Evolutionary conservation across 2,113 vertebrate species (phyloP), one percentile per base, ranked within the genome.

Genomic region (Syngnathoides biaculeatus): DNA sequence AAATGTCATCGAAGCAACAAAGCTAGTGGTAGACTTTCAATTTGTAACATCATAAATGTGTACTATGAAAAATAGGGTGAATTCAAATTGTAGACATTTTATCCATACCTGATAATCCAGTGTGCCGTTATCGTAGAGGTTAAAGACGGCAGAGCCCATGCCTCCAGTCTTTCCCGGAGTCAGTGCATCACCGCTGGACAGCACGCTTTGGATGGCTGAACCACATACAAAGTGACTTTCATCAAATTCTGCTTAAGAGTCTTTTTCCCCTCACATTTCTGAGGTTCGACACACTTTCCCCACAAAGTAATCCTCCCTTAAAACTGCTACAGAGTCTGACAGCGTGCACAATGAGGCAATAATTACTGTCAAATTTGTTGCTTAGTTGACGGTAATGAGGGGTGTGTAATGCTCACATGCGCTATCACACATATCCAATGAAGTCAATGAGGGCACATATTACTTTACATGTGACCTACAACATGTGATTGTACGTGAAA

Each of bases 141-240:
- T 78, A 72, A 99, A 92, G 67, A 94, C 85, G 27, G 94, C 96
- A 0, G 96, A 98, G 11, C 95, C 97, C 0, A 95, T 94, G 0
- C 94, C 95, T 8, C 97, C 96, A 0, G 94, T 98, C 86, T 95
- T 94, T 60, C 93, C 94, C 0, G 95, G 94, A 20, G 75, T 84
- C 87, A 99, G 69, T 48, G 96, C 93, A 0, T 98, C 93, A 0
- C 93, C 94, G 55, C 96, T 95, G 0, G 96, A 97, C 76, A 98
- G 94, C 73, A 99, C 95, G 0, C 96, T 97, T 75, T 98, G 96
- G 66, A 98, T 90, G 61, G 94, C 97, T 99, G 80, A 39, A 61
- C 48, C 30, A 67, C 20, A 82, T 47, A 76, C 62, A 84, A 8
- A 77, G 38, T 59, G 22, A 74, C 68, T 70, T 8, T 64, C 20